A percentile compares a stretch with the other conserved stretches of the same genome.
phyloP scores from a whole-genome alignment of 1,140 invertebrate genomes.

The Teleogryllus occipitalis region DNA sequence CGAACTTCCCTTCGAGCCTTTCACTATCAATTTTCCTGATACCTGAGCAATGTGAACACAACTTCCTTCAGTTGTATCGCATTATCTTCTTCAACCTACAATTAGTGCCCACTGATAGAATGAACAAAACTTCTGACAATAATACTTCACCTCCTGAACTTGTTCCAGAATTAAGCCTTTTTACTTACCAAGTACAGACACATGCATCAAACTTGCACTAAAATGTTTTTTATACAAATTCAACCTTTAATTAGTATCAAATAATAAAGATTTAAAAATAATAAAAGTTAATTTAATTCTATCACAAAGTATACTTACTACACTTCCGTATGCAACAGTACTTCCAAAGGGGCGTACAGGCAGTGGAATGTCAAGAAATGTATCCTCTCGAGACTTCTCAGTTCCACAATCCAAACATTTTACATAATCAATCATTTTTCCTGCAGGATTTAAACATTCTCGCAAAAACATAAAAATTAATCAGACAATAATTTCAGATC shows the following conservation, averaged over 20 bases:
- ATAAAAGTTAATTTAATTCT: not conserved
- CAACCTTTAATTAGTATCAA: constrained; percentile 22
- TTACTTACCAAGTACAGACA: no score
- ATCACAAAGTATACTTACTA: constrained; percentile 9
- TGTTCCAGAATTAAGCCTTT: no score
- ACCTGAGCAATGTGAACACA: no score
- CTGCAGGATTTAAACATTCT: constrained; percentile 40
- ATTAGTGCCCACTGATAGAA: no score
- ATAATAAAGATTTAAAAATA: constrained; percentile 16
- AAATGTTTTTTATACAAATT: no score
- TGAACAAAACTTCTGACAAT: no score
- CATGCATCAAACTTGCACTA: no score
- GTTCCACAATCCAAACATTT: constrained; percentile 81
- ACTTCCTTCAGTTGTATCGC: no score
- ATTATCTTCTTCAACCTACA: no score
- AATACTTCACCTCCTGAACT: no score
- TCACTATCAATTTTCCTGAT: no score
- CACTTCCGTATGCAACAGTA: constrained; percentile 56
- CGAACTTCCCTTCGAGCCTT: no score
- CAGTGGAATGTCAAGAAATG: constrained; percentile 81
- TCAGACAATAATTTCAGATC: not conserved
- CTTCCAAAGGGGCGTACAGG: constrained; percentile 80
- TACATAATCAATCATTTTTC: constrained; percentile 86
- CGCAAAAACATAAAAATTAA: not conserved
- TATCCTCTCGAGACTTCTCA: constrained; percentile 76